Percentiles rank a stretch among this genome's conserved stretches.
Evolutionary conservation across 2,888 invertebrate species (phyloP).

Genomic region (Harpagoxenus sublaevis): DNA sequence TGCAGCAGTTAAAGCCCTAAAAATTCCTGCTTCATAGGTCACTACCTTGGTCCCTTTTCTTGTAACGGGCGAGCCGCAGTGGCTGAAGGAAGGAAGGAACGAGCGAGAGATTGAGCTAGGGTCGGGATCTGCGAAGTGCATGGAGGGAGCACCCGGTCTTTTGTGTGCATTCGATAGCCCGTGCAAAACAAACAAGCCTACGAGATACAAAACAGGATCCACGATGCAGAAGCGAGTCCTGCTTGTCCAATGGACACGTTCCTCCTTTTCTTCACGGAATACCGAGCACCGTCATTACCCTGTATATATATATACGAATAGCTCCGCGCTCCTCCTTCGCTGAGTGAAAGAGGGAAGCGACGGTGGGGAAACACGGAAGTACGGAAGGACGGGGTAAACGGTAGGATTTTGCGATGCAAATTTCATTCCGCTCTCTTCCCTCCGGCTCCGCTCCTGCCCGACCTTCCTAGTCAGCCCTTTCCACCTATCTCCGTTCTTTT

Average conservation of each 20-base stretch:
- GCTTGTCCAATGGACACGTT: slow-evolving; percentile 72
- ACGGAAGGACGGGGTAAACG: slow-evolving; percentile 67
- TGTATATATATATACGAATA: slow-evolving; percentile 64
- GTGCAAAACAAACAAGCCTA: slow-evolving; percentile 80
- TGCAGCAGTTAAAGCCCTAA: slow-evolving; percentile 21
- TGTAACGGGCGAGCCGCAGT: slow-evolving; percentile 14
- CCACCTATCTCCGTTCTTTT: slow-evolving; percentile 24
- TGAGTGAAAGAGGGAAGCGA: slow-evolving; percentile 46
- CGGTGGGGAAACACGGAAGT: slow-evolving; percentile 28
- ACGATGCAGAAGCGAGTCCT: slow-evolving; percentile 59
- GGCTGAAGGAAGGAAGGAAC: slow-evolving; percentile 14
- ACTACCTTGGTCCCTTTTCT: slow-evolving; percentile 31
- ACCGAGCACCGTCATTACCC: slow-evolving; percentile 76
- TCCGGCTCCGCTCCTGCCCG: slow-evolving; percentile 19
- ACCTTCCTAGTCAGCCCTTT: slow-evolving; percentile 51
- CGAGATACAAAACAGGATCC: slow-evolving; percentile 73
- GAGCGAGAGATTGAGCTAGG: slow-evolving; percentile 43
- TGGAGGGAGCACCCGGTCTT: slow-evolving; percentile 62
- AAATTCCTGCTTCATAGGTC: slow-evolving; percentile 33
- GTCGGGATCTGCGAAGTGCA: slow-evolving; percentile 33
- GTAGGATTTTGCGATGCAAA: slow-evolving; percentile 81
- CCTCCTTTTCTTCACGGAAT: slow-evolving; percentile 75
- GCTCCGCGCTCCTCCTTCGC: slow-evolving; percentile 38
- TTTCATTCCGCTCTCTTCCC: slow-evolving; percentile 77
- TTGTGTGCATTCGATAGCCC: slow-evolving; percentile 79